phyloP scores from a whole-genome alignment of 2,888 invertebrate species.

The Onchidella celtica region DNA sequence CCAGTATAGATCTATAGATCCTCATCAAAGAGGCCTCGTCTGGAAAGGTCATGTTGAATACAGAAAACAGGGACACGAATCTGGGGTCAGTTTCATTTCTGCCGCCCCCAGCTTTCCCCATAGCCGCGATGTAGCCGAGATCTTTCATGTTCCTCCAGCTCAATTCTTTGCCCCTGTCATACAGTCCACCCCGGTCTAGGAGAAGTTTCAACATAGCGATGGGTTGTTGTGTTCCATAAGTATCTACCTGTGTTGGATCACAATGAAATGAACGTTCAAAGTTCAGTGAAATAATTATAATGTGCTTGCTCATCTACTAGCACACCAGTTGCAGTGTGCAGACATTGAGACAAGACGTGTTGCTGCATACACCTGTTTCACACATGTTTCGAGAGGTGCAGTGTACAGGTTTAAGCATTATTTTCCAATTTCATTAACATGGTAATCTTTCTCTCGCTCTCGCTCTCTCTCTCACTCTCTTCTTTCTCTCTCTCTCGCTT shows the following conservation, averaged over 20 bases:
- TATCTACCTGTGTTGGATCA: constrained; percentile 83
- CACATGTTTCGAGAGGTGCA: no score
- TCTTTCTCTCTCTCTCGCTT: no score
- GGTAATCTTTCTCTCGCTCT: no score
- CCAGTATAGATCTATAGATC: constrained; percentile 91
- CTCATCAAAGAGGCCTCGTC: constrained; percentile 88
- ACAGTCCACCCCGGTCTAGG: constrained; percentile 92
- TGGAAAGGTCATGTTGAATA: constrained; percentile 92
- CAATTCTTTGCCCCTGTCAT: constrained; percentile 92
- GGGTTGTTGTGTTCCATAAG: constrained; percentile 95
- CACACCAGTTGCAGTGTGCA: no score
- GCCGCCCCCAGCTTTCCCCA: constrained; percentile 89
- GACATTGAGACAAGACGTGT: no score
- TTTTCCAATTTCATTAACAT: no score
- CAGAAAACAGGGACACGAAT: constrained; percentile 93
- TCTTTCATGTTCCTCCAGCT: constrained; percentile 94
- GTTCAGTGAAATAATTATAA: no score
- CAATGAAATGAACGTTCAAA: neutral
- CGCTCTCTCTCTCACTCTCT: no score
- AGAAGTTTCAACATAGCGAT: constrained; percentile 93
- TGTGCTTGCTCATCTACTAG: no score
- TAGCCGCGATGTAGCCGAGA: constrained; percentile 83
- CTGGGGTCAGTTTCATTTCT: constrained; percentile 94
- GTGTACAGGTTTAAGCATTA: no score
- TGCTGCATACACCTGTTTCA: no score